These are phyloP conservation scores for Melitaea cinxia DNA, from an alignment of 1,140 invertebrate species.

Conservation along the genomic window DNA sequence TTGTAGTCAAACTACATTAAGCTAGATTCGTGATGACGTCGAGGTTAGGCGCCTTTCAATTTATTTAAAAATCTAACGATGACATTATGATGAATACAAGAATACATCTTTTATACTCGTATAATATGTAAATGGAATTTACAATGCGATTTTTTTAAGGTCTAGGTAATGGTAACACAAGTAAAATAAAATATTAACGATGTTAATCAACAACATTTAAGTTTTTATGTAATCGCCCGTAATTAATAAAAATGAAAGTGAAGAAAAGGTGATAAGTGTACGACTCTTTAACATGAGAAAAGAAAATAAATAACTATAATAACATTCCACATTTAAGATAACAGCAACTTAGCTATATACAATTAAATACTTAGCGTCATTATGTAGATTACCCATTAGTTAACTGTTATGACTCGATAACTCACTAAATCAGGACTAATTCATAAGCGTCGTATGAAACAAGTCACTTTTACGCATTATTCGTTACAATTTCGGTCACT, in stretches of 20 bases:
- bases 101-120: constrained; percentile 6
- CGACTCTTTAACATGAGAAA: constrained; percentile 43
- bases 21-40: constrained; percentile 30
- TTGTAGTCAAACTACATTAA: constrained; percentile 58
- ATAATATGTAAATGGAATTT: constrained; percentile 2
- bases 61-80: constrained; percentile 6
- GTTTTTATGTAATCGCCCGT: neutral
- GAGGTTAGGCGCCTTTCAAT: constrained; percentile 6
- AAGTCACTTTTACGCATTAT: constrained; percentile 19
- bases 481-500: constrained; percentile 22
- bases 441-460: constrained; percentile 43
- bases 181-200: no score
- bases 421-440: constrained; percentile 48
- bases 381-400: constrained; percentile 42
- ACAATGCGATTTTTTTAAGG: neutral
- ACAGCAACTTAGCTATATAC: constrained; percentile 63
- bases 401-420: constrained; percentile 55
- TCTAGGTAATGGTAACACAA: neutral
- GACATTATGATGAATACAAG: constrained; percentile 3
- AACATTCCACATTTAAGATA: constrained; percentile 38
- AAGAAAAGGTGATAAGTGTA: neutral
- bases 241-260: neutral
- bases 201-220: no score
- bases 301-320: constrained; percentile 58
- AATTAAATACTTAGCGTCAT: constrained; percentile 51